phyloP scores from a whole-genome alignment of 2,113 vertebrate genomes.

The Rousettus leschenaultii region DNA sequence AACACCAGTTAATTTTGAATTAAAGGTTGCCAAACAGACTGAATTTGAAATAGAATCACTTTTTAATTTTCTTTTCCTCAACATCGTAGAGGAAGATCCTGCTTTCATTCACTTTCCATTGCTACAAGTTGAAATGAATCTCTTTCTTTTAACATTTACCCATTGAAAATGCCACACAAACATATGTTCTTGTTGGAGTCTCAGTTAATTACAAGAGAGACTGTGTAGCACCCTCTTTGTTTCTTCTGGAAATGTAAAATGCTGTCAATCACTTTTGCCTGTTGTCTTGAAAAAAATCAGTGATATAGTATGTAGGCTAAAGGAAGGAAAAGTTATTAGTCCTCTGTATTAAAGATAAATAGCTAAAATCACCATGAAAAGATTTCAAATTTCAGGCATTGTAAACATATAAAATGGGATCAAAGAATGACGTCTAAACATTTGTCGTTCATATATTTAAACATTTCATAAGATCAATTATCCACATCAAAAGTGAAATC shows the following conservation, averaged over 20 bases:
- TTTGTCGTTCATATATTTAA: conserved; percentile 66
- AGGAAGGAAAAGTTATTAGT: neutral
- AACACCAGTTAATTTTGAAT: conserved; percentile 54
- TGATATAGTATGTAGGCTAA: conserved; percentile 3
- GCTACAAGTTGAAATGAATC: neutral
- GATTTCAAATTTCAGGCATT: conserved; percentile 26
- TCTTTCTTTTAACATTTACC: neutral
- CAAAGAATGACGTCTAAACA: conserved; percentile 57
- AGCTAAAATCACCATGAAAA: neutral
- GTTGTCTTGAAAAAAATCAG: neutral
- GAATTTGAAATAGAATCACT: conserved; percentile 43
- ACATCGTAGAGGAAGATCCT: neutral
- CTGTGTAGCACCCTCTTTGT: neutral
- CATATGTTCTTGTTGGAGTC: neutral
- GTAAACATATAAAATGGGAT: conserved; percentile 48
- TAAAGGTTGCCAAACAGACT: conserved; percentile 55
- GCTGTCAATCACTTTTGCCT: neutral
- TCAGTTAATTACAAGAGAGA: conserved; percentile 35
- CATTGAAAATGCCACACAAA: neutral
- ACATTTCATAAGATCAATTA: conserved; percentile 70
- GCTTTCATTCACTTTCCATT: neutral
- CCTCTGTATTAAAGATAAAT: conserved; percentile 1
- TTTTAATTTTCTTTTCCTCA: conserved; percentile 41
- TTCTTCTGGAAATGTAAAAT: conserved; percentile 11
- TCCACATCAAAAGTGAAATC: conserved; percentile 68